A percentile compares a stretch with the other conserved stretches of the same genome.
These are phyloP conservation scores for Lypha dubia DNA, from an alignment of 2,888 invertebrate genomes.

Conservation along the genomic window DNA sequence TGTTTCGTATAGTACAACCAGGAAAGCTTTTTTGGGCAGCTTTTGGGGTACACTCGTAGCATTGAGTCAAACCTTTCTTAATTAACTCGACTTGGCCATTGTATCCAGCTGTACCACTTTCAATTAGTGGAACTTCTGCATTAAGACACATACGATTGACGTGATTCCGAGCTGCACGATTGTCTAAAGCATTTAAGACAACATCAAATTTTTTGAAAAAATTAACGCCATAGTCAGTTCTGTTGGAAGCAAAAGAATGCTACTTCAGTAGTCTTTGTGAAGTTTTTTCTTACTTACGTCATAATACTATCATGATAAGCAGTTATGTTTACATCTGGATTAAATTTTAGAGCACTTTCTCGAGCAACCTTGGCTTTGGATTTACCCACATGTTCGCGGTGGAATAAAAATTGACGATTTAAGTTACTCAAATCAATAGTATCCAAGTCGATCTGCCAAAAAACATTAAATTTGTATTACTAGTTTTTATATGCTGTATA, in stretches of 20 bases:
- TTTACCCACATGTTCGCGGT: conserved; percentile 98
- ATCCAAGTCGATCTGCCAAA: conserved; percentile 97
- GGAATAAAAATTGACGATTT: conserved; percentile 99
- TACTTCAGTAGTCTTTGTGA: neutral
- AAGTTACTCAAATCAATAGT: conserved; percentile 99
- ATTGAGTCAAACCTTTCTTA: conserved; percentile 94
- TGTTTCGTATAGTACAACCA: conserved; percentile 99
- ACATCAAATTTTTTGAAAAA: conserved; percentile 96
- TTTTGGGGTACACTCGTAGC: conserved; percentile 98
- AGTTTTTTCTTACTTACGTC: conserved; percentile 86
- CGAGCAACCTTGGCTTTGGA: conserved; percentile 97
- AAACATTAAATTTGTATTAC: conserved; percentile 81
- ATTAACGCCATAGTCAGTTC: conserved; percentile 93
- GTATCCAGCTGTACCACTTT: conserved; percentile 99
- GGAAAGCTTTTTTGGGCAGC: conserved; percentile 96
- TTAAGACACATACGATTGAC: conserved; percentile 99
- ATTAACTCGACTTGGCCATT: conserved; percentile 97
- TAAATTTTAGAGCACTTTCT: conserved; percentile 94
- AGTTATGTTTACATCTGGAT: conserved; percentile 93
- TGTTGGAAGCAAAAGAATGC: conserved; percentile 80
- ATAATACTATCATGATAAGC: conserved; percentile 97
- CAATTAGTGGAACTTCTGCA: conserved; percentile 95
- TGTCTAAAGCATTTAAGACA: conserved; percentile 98
- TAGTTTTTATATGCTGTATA: neutral
- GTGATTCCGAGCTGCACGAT: conserved; percentile 97